These are phyloP conservation scores for Ectemnius lituratus DNA, from an alignment of 2,888 invertebrate species.

Conservation along the genomic window DNA sequence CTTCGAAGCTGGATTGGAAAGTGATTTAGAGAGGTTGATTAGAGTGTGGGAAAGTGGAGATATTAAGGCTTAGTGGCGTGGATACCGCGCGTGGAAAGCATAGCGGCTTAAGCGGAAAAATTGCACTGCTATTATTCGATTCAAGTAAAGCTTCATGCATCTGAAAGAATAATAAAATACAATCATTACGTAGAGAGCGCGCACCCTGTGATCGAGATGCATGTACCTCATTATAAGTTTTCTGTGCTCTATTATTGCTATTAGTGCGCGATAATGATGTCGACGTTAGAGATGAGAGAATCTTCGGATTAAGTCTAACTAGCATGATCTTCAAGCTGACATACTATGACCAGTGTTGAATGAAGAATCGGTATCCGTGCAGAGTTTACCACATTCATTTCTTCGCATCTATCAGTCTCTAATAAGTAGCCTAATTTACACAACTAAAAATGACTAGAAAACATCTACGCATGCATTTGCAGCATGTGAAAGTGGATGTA, in stretches of 20 bases:
- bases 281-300: constrained; percentile 16
- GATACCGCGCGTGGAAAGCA: constrained; percentile 72
- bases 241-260: constrained; percentile 3
- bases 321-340: constrained; percentile 40
- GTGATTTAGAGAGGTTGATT: constrained; percentile 43
- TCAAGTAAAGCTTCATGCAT: constrained; percentile 76
- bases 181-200: constrained; percentile 60
- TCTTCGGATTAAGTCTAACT: constrained; percentile 27
- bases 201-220: constrained; percentile 30
- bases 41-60: constrained; percentile 27
- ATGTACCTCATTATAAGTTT: constrained; percentile 28
- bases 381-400: constrained; percentile 37
- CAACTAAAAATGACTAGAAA: background rate
- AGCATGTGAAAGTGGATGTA: background rate
- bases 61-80: constrained; percentile 15
- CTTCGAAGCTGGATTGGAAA: constrained; percentile 59
- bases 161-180: constrained; percentile 76
- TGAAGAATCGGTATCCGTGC: constrained; percentile 32
- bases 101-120: constrained; percentile 76
- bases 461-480: background rate
- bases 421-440: background rate
- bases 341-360: constrained; percentile 18
- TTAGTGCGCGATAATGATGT: constrained; percentile 28
- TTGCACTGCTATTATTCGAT: constrained; percentile 72
- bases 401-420: background rate